A percentile compares a stretch with the other conserved stretches of the same genome.
phyloP scores from a whole-genome alignment of 2,113 vertebrate species.

The Hyaena hyaena region DNA sequence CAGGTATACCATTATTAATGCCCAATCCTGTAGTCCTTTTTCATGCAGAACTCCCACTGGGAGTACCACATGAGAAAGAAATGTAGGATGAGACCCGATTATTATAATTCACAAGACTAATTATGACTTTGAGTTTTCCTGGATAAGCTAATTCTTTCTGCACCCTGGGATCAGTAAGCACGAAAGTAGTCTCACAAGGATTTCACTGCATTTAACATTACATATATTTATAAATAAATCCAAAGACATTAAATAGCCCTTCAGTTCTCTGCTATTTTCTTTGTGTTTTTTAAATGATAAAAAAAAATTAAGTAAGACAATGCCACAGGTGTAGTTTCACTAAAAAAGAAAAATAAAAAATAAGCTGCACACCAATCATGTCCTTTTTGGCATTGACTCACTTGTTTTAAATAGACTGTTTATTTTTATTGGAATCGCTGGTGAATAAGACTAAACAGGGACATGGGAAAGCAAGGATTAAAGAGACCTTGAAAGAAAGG shows the following conservation, averaged over 20 bases:
- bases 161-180: slow-evolving; percentile 71
- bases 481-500: slow-evolving; percentile 70
- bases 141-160: slow-evolving; percentile 79
- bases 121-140: slow-evolving; percentile 81
- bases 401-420: slow-evolving; percentile 67
- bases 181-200: slow-evolving; percentile 57
- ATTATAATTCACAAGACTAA: slow-evolving; percentile 81
- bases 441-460: slow-evolving; percentile 49
- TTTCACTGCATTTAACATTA: slow-evolving; percentile 63
- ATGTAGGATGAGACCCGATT: slow-evolving; percentile 73
- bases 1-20: slow-evolving; percentile 67
- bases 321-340: slow-evolving; percentile 49
- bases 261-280: slow-evolving; percentile 22
- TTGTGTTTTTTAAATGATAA: slow-evolving; percentile 42
- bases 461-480: slow-evolving; percentile 57
- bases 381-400: not conserved
- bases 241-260: slow-evolving; percentile 33
- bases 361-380: not conserved
- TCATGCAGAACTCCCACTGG: slow-evolving; percentile 71
- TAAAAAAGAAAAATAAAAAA: slow-evolving; percentile 20
- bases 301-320: not conserved
- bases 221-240: slow-evolving; percentile 72
- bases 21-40: slow-evolving; percentile 49
- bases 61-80: slow-evolving; percentile 68
- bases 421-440: slow-evolving; percentile 67